Percentiles rank a stretch among this genome's conserved stretches.
phyloP scores from a whole-genome alignment of 2,113 vertebrate species.

The Bostrychus sinensis region DNA sequence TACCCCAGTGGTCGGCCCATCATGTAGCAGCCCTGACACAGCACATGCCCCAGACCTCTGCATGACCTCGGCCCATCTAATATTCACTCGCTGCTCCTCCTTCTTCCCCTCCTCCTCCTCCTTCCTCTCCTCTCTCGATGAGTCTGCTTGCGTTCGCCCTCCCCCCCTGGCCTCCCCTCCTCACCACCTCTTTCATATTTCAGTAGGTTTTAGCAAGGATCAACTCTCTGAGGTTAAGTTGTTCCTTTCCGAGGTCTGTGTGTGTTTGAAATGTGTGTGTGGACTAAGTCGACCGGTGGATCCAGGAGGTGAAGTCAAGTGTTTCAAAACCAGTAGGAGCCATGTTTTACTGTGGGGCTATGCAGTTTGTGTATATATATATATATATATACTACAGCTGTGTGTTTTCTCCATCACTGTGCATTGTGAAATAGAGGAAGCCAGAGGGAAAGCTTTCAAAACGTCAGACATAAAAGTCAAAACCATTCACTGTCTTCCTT shows the following conservation, averaged over 20 bases:
- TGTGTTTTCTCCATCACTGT: constrained; percentile 18
- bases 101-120: background rate
- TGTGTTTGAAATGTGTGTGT: constrained; percentile 17
- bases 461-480: constrained; percentile 5
- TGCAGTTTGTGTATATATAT: constrained; percentile 4
- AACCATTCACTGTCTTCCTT: background rate
- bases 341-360: constrained; percentile 22
- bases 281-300: constrained; percentile 23
- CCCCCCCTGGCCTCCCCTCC: background rate
- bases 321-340: constrained; percentile 50
- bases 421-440: constrained; percentile 5
- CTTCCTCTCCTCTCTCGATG: constrained; percentile 14
- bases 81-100: constrained; percentile 48
- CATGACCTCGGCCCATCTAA: constrained; percentile 51
- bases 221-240: constrained; percentile 68
- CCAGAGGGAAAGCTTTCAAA: constrained; percentile 6
- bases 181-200: constrained; percentile 63
- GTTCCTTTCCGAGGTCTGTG: constrained; percentile 46
- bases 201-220: constrained; percentile 67
- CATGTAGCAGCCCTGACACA: constrained; percentile 48
- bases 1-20: background rate
- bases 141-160: constrained; percentile 31
- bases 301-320: constrained; percentile 53
- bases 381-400: background rate
- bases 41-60: constrained; percentile 57